phyloP scores from a whole-genome alignment of 2,113 vertebrate genomes.

The Pelecanoides urinatrix region DNA sequence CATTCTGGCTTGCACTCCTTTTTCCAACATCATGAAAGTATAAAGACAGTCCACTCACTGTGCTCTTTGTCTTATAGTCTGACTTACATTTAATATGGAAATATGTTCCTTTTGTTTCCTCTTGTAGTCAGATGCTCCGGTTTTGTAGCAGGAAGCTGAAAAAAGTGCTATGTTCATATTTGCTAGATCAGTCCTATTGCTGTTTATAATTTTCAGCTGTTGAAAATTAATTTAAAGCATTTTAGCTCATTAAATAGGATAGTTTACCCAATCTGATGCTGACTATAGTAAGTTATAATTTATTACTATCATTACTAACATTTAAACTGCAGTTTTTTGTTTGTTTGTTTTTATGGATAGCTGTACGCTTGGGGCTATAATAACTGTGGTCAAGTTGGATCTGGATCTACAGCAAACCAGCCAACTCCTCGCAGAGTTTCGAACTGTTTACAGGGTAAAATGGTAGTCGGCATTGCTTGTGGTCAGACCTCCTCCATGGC shows the following conservation, averaged over 20 bases:
- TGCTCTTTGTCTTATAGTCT: not conserved
- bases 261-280: not conserved
- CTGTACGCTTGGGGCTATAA: conserved; percentile 98
- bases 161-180: not conserved
- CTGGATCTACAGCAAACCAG: conserved; percentile 94
- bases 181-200: not conserved
- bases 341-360: conserved; percentile 66
- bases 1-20: not conserved
- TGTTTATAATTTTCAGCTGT: not conserved
- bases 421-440: conserved; percentile 89
- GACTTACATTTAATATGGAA: not conserved
- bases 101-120: not conserved
- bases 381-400: conserved; percentile 97
- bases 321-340: not conserved
- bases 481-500: conserved; percentile 95
- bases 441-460: conserved; percentile 87
- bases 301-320: not conserved
- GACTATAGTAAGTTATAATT: not conserved
- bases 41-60: not conserved
- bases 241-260: not conserved
- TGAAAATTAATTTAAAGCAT: not conserved
- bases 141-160: not conserved
- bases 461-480: conserved; percentile 85
- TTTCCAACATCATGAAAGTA: not conserved
- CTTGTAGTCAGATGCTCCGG: not conserved